Base-by-base conservation (phyloP, 1,140 invertebrate genomes). In the Halyomorpha halys region DNA sequence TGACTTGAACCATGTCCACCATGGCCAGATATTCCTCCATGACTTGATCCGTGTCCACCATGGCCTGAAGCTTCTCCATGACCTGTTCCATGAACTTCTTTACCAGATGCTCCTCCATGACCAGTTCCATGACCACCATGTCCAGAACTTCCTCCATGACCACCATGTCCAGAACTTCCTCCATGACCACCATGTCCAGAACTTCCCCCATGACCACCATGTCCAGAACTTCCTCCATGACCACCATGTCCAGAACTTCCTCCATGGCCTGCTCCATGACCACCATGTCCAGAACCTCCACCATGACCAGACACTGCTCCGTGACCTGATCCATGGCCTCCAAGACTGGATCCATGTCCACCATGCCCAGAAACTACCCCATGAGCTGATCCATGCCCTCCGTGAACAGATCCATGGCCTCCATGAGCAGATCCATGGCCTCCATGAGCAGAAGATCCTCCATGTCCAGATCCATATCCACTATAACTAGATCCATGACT, bases 221-320 rank as follows among this genome's bases (percentile, higher is more conserved):
- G n/a, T n/a, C n/a, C n/a, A n/a, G n/a, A n/a, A n/a, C n/a, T n/a
- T n/a, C n/a, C 3, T 30, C 27, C 27, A 30, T 30, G 27, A 4
- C 51, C 51, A 19, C 51, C 53, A 25, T 56, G 53, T 27, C 53
- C 23, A 39, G 34, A 39, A 15, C 53, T 56, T 27, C 15, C 23
- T 53, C 47, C 47, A n/a, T 56, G 53, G 6, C 53, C 53, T 23
- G 11, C 5, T 5, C 21, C n/a, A 23, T 53, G 18, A 4, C 51
- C 21, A 19, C 19, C 53, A 25, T 25, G 6, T 3, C 53, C 23
- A 25, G 18, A 19, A 23, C 2, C 3, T 11, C 23, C 53, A 6
- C 21, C 23, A 15, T 14, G 14, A 27, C 11, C 4, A 11, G n/a
- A 19, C 3, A n/a, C 51, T 53, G 3, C 51, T 16, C 23, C 18